A percentile compares a stretch with the other conserved stretches of the same genome.
Conservation (phyloP, 1,140 invertebrate genomes). For the Nomia melanderi region DNA sequence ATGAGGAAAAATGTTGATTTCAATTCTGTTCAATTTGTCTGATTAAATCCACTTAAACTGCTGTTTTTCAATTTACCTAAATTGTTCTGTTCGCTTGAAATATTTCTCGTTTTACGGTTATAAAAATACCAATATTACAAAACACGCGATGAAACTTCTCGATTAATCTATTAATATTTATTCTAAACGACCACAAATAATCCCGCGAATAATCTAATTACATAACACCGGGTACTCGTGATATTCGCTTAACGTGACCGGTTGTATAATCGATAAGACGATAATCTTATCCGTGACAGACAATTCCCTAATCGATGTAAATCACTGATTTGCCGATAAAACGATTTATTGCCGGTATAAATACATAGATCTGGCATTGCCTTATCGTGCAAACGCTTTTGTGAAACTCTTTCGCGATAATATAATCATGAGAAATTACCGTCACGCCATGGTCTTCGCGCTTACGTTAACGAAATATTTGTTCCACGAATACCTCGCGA, state of each 20-base stretch:
- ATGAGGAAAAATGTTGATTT: no score
- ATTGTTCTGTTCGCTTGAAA: no score
- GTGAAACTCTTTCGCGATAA: not conserved
- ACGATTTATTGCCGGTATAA: not conserved
- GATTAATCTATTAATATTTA: no score
- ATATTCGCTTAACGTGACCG: not conserved
- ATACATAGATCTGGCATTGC: not conserved
- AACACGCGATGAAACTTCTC: no score
- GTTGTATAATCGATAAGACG: constrained; percentile 9
- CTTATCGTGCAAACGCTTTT: not conserved
- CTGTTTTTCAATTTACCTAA: no score
- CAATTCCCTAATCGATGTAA: not conserved
- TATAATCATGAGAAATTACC: not conserved
- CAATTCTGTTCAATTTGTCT: no score
- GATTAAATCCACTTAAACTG: no score
- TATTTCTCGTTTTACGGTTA: no score
- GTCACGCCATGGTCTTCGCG: not conserved
- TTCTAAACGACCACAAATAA: no score
- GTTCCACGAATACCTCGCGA: no score
- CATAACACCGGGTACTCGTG: not conserved
- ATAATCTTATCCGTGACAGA: not conserved
- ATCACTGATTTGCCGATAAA: not conserved
- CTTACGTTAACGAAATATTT: not conserved
- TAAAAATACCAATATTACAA: no score
- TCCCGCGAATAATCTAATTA: not conserved